Conservation (phyloP, 1,140 invertebrate species). For the Propsilocerus akamusi region DNA sequence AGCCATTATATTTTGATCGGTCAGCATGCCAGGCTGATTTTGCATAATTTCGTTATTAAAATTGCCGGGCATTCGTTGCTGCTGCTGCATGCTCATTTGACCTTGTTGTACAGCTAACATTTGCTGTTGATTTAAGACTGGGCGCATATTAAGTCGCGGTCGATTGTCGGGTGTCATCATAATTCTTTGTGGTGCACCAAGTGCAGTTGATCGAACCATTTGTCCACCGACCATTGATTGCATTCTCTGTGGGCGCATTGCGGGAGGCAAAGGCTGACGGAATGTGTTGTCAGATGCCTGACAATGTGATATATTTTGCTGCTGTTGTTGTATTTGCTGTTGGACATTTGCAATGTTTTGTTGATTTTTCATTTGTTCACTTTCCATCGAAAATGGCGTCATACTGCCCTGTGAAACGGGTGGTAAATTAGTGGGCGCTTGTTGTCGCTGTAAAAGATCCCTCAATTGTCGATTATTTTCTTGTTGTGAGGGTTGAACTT, state of each 20-base stretch:
- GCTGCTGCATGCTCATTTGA: no score
- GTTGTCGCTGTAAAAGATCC: constrained; percentile 62
- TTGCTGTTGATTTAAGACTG: background rate
- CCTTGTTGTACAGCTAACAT: background rate
- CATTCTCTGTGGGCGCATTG: constrained; percentile 16
- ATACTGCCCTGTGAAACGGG: constrained; percentile 8
- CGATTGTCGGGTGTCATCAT: background rate
- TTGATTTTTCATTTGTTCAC: constrained; percentile 7
- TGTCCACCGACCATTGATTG: background rate
- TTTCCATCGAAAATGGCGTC: background rate
- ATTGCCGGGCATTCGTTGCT: background rate
- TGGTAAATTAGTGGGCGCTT: constrained; percentile 15
- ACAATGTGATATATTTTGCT: constrained; percentile 5
- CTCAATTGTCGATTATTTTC: constrained; percentile 52
- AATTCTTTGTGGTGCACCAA: background rate
- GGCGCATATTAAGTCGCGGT: background rate
- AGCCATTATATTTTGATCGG: no score
- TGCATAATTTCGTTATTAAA: no score
- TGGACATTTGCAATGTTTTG: constrained; percentile 8
- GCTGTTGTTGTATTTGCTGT: constrained; percentile 11
- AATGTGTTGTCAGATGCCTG: constrained; percentile 29
- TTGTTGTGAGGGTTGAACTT: constrained; percentile 9
- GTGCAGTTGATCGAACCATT: background rate
- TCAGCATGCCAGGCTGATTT: no score
- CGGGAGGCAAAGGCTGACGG: constrained; percentile 35